Evolutionary conservation across 2,113 vertebrate genomes (phyloP).

Genomic region (Anguilla japonica): DNA sequence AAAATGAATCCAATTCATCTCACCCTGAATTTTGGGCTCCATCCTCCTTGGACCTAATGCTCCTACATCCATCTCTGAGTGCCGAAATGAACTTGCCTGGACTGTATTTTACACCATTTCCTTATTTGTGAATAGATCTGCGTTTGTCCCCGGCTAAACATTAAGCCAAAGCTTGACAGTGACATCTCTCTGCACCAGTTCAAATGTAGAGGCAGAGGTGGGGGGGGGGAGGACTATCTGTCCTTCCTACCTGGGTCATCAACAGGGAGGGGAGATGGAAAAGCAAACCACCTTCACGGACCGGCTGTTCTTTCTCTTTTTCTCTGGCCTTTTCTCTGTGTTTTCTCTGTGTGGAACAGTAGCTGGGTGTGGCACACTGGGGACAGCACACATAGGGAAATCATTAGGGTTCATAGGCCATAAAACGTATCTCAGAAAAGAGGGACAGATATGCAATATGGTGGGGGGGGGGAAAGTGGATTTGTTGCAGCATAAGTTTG

Average conservation of each 20-base stretch:
- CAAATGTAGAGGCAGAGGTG: slow-evolving; percentile 1
- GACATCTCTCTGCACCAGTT: slow-evolving; percentile 49
- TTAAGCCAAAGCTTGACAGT: slow-evolving; percentile 61
- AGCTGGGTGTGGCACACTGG: not conserved
- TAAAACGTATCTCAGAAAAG: not conserved
- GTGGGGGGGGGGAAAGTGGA: no score
- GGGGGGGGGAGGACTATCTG: slow-evolving; percentile 25
- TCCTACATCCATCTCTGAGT: slow-evolving; percentile 54
- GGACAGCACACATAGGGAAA: not conserved
- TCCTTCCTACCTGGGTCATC: slow-evolving; percentile 15
- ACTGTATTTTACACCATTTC: slow-evolving; percentile 51
- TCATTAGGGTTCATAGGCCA: not conserved
- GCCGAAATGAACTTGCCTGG: slow-evolving; percentile 36
- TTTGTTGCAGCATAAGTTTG: no score
- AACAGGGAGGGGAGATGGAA: not conserved
- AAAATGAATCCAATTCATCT: slow-evolving; percentile 28
- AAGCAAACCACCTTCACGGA: not conserved
- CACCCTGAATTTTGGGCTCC: slow-evolving; percentile 35
- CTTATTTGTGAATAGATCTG: slow-evolving; percentile 39
- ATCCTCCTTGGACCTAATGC: slow-evolving; percentile 30
- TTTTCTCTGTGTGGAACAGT: not conserved
- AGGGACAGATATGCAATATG: no score
- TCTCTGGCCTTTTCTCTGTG: not conserved
- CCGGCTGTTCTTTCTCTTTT: not conserved
- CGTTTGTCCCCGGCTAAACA: slow-evolving; percentile 62